Conservation (phyloP, 2,113 vertebrate species). For the Oncorhynchus masou region DNA sequence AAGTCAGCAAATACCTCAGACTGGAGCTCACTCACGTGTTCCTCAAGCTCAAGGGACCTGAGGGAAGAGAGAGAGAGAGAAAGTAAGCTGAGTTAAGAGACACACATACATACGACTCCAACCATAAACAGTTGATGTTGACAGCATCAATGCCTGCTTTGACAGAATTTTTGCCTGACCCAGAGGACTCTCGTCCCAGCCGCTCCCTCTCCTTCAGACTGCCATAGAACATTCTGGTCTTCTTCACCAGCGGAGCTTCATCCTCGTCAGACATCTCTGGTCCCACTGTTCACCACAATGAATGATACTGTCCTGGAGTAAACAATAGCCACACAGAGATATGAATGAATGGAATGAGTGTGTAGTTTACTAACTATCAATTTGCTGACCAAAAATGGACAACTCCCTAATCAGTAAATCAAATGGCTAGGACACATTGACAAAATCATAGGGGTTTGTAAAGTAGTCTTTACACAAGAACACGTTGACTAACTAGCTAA, state of each 20-base stretch:
- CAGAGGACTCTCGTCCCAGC: slow-evolving; percentile 67
- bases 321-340: neutral
- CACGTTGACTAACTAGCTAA: too few species aligned
- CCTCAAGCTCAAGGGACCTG: slow-evolving; percentile 92
- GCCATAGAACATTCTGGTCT: slow-evolving; percentile 87
- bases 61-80: rapidly evolving
- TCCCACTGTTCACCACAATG: neutral
- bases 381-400: too few species aligned
- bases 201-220: slow-evolving; percentile 92
- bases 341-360: too few species aligned
- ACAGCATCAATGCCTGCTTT: slow-evolving; percentile 89
- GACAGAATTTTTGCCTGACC: slow-evolving; percentile 77
- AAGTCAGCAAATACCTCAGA: slow-evolving; percentile 89
- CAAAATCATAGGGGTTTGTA: too few species aligned
- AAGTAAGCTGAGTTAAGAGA: neutral
- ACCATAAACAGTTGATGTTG: slow-evolving; percentile 81
- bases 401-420: too few species aligned
- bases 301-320: neutral
- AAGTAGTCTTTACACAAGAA: too few species aligned
- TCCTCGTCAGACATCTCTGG: slow-evolving; percentile 79
- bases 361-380: too few species aligned
- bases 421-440: too few species aligned
- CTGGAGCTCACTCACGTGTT: slow-evolving; percentile 90
- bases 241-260: slow-evolving; percentile 77
- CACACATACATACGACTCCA: neutral